phyloP scores from a whole-genome alignment of 2,797 vertebrate species.

The Salmo trutta region DNA sequence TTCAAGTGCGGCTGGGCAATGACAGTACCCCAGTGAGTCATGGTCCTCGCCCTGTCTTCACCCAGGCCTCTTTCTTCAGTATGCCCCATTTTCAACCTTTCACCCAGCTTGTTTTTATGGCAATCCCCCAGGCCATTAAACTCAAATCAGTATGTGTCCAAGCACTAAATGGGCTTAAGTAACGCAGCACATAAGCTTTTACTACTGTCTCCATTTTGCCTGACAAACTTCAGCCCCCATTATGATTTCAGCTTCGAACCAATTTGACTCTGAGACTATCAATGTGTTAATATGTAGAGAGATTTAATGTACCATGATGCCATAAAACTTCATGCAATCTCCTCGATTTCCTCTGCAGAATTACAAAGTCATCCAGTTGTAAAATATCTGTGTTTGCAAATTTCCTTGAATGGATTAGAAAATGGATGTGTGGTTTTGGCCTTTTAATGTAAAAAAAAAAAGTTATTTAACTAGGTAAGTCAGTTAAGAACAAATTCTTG shows the following conservation, averaged over 20 bases:
- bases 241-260: neutral
- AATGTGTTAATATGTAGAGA: neutral
- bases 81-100: constrained; percentile 10
- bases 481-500: no score
- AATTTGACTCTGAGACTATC: no score
- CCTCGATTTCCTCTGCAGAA: neutral
- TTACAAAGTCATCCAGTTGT: neutral
- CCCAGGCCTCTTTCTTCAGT: neutral
- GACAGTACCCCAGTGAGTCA: neutral
- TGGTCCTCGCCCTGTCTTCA: neutral
- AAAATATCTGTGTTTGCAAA: neutral
- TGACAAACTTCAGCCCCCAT: neutral
- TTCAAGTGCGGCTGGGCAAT: neutral
- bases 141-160: constrained; percentile 36
- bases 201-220: constrained; percentile 6
- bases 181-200: constrained; percentile 11
- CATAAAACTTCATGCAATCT: neutral
- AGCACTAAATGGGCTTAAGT: constrained; percentile 19
- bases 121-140: constrained; percentile 30
- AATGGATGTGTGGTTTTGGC: neutral
- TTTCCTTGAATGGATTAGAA: neutral
- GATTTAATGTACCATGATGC: neutral
- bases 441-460: neutral
- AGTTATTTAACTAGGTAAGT: no score
- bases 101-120: constrained; percentile 9